Percentiles rank a stretch among this genome's conserved stretches.
phyloP scores from a whole-genome alignment of 2,113 vertebrate genomes.

The Dolichallabes microphthalmus region DNA sequence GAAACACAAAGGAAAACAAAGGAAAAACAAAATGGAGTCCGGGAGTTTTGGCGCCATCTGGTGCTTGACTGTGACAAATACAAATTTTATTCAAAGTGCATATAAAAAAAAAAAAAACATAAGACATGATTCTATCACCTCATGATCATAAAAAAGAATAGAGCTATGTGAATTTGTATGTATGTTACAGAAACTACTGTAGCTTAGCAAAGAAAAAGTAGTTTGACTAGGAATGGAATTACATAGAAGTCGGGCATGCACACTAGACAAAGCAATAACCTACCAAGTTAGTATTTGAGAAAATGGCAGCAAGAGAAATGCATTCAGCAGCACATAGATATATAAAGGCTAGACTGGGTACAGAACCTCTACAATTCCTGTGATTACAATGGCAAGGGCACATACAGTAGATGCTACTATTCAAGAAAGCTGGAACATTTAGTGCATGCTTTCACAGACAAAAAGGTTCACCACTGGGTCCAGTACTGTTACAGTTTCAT shows the following conservation, averaged over 20 bases:
- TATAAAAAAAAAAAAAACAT: neutral
- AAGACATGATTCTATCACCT: neutral
- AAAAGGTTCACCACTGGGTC: neutral
- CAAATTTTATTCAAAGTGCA: neutral
- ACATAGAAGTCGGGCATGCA: neutral
- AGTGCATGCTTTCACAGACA: neutral
- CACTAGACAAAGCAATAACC: neutral
- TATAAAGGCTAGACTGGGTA: neutral
- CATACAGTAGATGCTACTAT: neutral
- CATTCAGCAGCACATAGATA: neutral
- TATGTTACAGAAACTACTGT: neutral
- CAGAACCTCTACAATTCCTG: neutral
- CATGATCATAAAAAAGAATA: neutral
- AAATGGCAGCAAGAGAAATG: neutral
- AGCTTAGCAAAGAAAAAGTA: neutral
- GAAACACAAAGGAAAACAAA: too few relatives aligned
- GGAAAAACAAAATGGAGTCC: too few relatives aligned
- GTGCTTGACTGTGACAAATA: too few relatives aligned
- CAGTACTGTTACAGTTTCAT: neutral
- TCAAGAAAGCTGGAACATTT: neutral
- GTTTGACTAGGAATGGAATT: neutral
- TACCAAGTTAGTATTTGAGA: neutral
- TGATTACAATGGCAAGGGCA: neutral
- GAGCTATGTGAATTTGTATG: neutral
- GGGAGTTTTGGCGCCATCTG: too few relatives aligned